Percentiles rank a stretch among this genome's conserved stretches.
Evolutionary conservation across 2,888 invertebrate species (phyloP).

Genomic region (Unio delphinus): DNA sequence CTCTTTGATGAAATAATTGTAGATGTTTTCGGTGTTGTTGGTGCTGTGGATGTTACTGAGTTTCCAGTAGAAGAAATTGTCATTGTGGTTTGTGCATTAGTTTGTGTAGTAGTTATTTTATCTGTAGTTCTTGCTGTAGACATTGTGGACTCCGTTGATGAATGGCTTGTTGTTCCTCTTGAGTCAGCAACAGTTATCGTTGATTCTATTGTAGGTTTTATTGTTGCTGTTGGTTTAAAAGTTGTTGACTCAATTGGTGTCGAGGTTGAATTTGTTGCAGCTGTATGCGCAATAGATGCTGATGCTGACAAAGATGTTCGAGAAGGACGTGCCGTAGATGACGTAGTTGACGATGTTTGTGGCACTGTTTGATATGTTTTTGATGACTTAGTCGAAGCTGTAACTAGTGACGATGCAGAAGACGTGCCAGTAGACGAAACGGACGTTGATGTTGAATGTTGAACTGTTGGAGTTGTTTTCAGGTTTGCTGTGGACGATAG

Average conservation of each 20-base stretch:
- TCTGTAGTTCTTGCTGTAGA: background rate
- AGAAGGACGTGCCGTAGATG: background rate
- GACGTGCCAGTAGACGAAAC: too few relatives aligned
- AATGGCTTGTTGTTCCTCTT: background rate
- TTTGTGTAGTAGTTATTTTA: background rate
- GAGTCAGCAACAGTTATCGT: background rate
- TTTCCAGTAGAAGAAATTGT: background rate
- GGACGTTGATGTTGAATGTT: too few relatives aligned
- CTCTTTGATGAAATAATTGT: background rate
- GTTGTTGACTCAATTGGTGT: background rate
- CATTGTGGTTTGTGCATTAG: background rate
- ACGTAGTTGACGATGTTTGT: background rate
- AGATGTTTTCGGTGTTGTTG: conserved; percentile 1
- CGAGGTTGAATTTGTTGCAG: background rate
- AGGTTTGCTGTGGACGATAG: too few relatives aligned
- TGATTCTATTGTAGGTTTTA: background rate
- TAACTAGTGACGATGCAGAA: background rate
- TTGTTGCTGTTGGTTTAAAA: background rate
- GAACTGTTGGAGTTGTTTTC: too few relatives aligned
- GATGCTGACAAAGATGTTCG: background rate
- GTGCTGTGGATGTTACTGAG: background rate
- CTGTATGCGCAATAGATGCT: background rate
- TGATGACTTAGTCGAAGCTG: background rate
- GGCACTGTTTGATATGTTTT: background rate
- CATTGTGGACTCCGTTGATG: background rate